A percentile compares a stretch with the other conserved stretches of the same genome.
Evolutionary conservation across 2,888 invertebrate genomes (phyloP).

Genomic region (Lithophane semibrunnea): DNA sequence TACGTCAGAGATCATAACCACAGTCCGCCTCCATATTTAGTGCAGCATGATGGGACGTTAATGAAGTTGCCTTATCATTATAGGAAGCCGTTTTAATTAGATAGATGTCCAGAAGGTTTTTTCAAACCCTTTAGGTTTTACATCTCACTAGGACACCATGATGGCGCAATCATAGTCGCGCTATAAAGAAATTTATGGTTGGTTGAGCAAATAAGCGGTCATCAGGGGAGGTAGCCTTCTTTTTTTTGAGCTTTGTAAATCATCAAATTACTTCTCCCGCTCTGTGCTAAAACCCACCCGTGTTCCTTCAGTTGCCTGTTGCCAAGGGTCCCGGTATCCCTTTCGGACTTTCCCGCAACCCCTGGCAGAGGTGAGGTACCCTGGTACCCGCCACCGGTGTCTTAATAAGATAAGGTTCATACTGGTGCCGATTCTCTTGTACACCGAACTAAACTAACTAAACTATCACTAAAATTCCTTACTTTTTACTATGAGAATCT

Average conservation of each 20-base stretch:
- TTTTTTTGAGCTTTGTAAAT: no score
- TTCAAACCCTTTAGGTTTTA: neutral
- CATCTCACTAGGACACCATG: neutral
- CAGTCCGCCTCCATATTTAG: conserved; percentile 59
- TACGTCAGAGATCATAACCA: conserved; percentile 67
- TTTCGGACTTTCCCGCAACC: no score
- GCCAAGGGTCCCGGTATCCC: no score
- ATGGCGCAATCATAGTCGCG: neutral
- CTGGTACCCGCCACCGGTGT: neutral
- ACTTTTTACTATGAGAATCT: no score
- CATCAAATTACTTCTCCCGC: no score
- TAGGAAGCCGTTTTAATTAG: conserved; percentile 1
- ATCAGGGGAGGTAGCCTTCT: neutral
- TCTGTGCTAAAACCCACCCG: no score
- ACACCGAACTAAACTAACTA: no score
- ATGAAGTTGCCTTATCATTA: conserved; percentile 20
- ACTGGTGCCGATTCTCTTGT: no score
- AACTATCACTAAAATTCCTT: no score
- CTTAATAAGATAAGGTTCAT: no score
- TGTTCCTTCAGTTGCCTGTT: no score
- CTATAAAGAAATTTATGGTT: neutral
- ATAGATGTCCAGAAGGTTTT: neutral
- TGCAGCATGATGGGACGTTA: conserved; percentile 38
- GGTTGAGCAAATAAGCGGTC: neutral
- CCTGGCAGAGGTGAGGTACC: no score